These are phyloP conservation scores for Phasianus colchicus DNA, from an alignment of 2,113 vertebrate genomes.

Conservation along the genomic window DNA sequence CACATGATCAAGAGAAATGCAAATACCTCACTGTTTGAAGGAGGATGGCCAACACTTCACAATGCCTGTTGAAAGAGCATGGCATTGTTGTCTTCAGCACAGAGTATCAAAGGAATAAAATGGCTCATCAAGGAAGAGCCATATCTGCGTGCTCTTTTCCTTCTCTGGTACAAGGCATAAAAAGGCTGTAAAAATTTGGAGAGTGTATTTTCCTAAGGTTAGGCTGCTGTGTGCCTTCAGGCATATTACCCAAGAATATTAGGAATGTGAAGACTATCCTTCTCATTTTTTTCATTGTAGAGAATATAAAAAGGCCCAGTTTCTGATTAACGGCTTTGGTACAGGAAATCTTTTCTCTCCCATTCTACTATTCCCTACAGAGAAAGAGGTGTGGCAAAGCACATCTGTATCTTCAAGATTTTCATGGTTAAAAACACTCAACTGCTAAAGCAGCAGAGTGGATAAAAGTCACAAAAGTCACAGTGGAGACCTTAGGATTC, in stretches of 20 bases:
- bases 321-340: background rate
- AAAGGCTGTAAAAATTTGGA: background rate
- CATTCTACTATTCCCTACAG: background rate
- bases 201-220: background rate
- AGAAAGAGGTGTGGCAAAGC: background rate
- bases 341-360: background rate
- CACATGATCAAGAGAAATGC: constrained; percentile 2
- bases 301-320: background rate
- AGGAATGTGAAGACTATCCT: background rate
- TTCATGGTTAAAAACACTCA: background rate
- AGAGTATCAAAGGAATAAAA: background rate
- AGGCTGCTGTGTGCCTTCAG: background rate
- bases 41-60: background rate
- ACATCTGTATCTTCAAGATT: background rate
- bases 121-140: constrained; percentile 6
- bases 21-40: background rate
- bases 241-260: background rate
- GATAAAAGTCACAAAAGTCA: background rate
- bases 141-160: background rate
- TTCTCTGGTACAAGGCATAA: background rate
- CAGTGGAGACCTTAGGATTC: background rate
- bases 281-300: background rate
- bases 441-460: background rate
- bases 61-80: background rate
- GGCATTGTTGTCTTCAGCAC: background rate